Base-by-base conservation (phyloP, 2,113 vertebrate genomes). In the Tachycineta bicolor region DNA sequence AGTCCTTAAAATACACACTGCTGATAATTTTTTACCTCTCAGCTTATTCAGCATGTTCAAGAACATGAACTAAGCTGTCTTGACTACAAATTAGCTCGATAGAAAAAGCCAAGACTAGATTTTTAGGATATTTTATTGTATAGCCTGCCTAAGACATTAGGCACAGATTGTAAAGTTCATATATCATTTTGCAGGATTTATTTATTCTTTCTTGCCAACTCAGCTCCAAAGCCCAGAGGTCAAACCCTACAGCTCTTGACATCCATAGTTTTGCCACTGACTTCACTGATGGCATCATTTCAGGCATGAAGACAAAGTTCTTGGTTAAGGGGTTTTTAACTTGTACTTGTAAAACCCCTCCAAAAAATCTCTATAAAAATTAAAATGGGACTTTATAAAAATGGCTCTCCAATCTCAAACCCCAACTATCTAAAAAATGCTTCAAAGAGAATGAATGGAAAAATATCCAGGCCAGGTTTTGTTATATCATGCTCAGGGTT, bases 211-310 rank as follows among this genome's bases (percentile, higher is more conserved):
- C 83, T 75, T 94, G 83, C 86, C 87, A 88, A 47, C 28, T 64
- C 56, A 92, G 75, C 76, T 94, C 63, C 93, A 70, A 82, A 94
- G 47, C 60, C 63, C 80, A 65, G 77, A 89, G 90, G 90, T 93
- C 90, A 92, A 89, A 81, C 75, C 83, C 86, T 82, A 44, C 83
- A 83, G 49, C n/a, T 70, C 80, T 64, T 67, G 64, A 68, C 87
- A 83, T 49, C 88, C 90, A 67, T 46, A 90, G 47, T 68, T 96
- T 64, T 80, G 79, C 76, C 90, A 81, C 64, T 86, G 92, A 90
- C 93, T 88, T 95, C 93, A 95, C 64, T 50, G 73, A 78, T 93
- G 88, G 82, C 83, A 89, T 80, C 41, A 75, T 78, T 97, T 95
- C 83, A 92, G 85, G 47, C 80, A 77, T 3, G 69, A 83, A 78